A percentile compares a stretch with the other conserved stretches of the same genome.
These are phyloP conservation scores for Chondrosia reniformis DNA, from an alignment of 37 sponge, comb jelly and placozoan species.

Conservation along the genomic window DNA sequence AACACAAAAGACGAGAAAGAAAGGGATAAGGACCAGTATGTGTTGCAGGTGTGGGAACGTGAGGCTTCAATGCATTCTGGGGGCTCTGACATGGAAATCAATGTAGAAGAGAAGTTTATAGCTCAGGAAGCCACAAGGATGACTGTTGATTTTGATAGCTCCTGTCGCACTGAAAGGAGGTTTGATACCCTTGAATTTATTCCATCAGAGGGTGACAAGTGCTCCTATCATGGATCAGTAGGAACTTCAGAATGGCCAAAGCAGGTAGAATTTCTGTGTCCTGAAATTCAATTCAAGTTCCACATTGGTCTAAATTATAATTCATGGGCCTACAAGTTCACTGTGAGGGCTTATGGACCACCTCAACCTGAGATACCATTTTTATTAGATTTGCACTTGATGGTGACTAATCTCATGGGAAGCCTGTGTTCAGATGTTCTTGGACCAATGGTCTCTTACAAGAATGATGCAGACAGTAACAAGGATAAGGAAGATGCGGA, in stretches of 20 bases:
- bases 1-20: no score
- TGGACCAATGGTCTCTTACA: background rate
- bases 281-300: constrained; percentile 64
- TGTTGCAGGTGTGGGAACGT: constrained; percentile 11
- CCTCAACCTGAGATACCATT: background rate
- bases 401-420: constrained; percentile 62
- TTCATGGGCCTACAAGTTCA: constrained; percentile 87
- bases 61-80: constrained; percentile 6
- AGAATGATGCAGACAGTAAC: background rate
- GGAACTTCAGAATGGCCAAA: constrained; percentile 10
- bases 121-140: constrained; percentile 43
- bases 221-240: background rate
- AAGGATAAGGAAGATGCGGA: constrained; percentile 43
- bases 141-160: constrained; percentile 74
- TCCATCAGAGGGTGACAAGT: background rate
- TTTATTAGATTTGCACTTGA: constrained; percentile 60
- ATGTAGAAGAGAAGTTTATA: constrained; percentile 21
- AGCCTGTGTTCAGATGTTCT: constrained; percentile 27
- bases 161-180: constrained; percentile 67
- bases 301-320: constrained; percentile 68
- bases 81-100: background rate
- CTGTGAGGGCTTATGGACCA: constrained; percentile 47
- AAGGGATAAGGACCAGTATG: background rate
- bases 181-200: constrained; percentile 33
- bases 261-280: constrained; percentile 45